A percentile compares a stretch with the other conserved stretches of the same genome.
phyloP scores from a whole-genome alignment of 2,797 vertebrate species.

The Channallabes apus region DNA sequence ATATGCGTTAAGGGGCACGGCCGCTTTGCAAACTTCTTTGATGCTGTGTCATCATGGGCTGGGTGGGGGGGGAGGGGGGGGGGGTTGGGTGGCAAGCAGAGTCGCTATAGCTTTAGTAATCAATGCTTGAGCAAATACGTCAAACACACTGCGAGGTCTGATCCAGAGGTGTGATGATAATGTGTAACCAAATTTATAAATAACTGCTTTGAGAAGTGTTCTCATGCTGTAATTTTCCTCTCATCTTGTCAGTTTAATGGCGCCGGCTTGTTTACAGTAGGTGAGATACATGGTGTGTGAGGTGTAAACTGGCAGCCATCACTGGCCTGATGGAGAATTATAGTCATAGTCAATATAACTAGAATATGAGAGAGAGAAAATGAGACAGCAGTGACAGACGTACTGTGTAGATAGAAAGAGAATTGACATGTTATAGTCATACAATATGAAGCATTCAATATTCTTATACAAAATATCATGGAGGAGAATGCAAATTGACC shows the following conservation, averaged over 20 bases:
- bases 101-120: conserved; percentile 39
- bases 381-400: conserved; percentile 6
- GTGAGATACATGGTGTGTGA: conserved; percentile 70
- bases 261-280: conserved; percentile 57
- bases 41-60: conserved; percentile 32
- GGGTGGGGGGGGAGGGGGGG: too few relatives aligned
- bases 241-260: conserved; percentile 58
- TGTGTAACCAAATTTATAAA: conserved; percentile 49
- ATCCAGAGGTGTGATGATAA: conserved; percentile 43
- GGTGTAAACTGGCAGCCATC: conserved; percentile 73
- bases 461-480: background rate
- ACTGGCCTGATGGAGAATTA: conserved; percentile 68
- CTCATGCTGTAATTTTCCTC: conserved; percentile 53
- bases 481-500: background rate
- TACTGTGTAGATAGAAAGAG: background rate
- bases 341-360: background rate
- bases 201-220: conserved; percentile 42
- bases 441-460: too few relatives aligned
- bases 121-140: conserved; percentile 47
- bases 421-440: background rate
- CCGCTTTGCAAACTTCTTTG: conserved; percentile 44
- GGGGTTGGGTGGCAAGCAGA: background rate
- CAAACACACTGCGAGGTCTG: conserved; percentile 35
- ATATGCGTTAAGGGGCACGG: conserved; percentile 17
- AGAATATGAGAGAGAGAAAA: background rate